Conservation (phyloP, 1,140 invertebrate species). For the Eufriesea mexicana region DNA sequence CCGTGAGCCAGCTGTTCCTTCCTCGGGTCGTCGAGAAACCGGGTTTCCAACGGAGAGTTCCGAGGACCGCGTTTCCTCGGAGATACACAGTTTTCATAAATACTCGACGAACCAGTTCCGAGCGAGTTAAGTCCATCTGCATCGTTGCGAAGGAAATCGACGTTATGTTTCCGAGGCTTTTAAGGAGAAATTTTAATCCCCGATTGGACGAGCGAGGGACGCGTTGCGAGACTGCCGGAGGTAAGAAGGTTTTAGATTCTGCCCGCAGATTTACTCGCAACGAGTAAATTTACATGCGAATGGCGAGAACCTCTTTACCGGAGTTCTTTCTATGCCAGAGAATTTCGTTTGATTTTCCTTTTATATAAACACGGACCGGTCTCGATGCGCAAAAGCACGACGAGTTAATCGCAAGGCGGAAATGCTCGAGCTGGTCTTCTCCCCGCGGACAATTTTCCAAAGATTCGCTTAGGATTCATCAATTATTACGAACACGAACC, state of each 20-base stretch:
- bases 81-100: constrained; percentile 20
- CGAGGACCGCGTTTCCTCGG: background rate
- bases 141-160: background rate
- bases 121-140: background rate
- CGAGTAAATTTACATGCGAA: too few relatives aligned
- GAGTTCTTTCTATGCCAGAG: too few relatives aligned
- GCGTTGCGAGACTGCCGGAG: too few relatives aligned
- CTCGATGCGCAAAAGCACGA: too few relatives aligned
- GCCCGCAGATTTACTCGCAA: too few relatives aligned
- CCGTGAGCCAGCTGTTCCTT: background rate
- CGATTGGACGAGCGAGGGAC: background rate
- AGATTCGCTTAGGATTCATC: background rate
- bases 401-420: too few relatives aligned
- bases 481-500: constrained; percentile 3
- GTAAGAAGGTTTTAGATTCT: too few relatives aligned
- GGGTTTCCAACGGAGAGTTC: background rate
- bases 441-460: background rate
- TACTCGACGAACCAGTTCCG: background rate
- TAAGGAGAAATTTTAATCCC: background rate
- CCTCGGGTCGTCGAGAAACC: background rate
- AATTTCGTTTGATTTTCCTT: too few relatives aligned
- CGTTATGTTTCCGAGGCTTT: background rate
- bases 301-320: too few relatives aligned
- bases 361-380: too few relatives aligned
- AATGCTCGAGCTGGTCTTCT: background rate